Base-by-base conservation (phyloP, 1,140 invertebrate genomes). In the Andricus grossulariae region DNA sequence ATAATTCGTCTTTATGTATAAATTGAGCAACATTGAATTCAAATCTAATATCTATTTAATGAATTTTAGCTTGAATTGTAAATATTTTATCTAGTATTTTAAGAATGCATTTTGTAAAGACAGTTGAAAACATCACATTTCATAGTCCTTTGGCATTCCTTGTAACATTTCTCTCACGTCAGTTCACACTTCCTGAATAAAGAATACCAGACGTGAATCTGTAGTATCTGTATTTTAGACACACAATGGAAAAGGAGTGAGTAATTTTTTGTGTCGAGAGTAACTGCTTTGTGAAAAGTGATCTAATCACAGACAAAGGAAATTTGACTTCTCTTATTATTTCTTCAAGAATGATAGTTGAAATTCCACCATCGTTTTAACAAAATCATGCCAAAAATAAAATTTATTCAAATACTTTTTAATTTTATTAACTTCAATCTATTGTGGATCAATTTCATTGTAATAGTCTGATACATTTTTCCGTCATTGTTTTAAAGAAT, bases 121-220 rank as follows among this genome's bases (percentile, higher is more conserved):
- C 57, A 57, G 55, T 57, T 25, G 15, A 16, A 25, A 19, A 19
- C 55, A 16, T 66, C 7, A 39, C 19, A 66, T 66, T 12, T 52
- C n/a, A 15, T 66, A 32, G 57, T 66, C n/a, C 60, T 39, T 39
- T 66, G 60, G n/a, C 45, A 32, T 66, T 66, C 25, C 25, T 6
- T n/a, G 60, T 66, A 66, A 16, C n/a, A 66, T 12, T 66, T 66
- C n/a, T 66, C 60, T 66, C 60, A 45, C 60, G 60, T 66, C 60
- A 66, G 25, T n/a, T 39, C 15, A 66, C 60, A 32, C 60, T 66
- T 66, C 60, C 60, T 66, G 60, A 66, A 66, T 66, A 45, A 66
- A 32, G 13, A 25, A 66, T 25, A 3, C 11, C 11, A 32, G 25
- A 11, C 39, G 39, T 45, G 39, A 45, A 45, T 45, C 0, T 66